These are phyloP conservation scores for Allophyes oxyacanthae DNA, from an alignment of 2,888 invertebrate genomes.

Conservation along the genomic window DNA sequence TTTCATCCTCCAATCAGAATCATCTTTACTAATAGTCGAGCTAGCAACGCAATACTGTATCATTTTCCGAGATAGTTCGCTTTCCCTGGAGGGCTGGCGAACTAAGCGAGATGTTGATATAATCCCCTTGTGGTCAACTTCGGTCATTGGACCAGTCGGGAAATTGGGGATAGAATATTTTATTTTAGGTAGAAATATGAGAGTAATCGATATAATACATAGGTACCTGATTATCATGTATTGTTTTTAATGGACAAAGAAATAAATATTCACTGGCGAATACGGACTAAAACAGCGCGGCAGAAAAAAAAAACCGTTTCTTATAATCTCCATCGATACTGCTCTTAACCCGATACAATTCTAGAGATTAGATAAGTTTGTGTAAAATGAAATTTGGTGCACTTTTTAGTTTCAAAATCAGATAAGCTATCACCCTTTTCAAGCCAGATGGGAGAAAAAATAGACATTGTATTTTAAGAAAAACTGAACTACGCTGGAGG, in stretches of 20 bases:
- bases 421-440: slow-evolving; percentile 14
- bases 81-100: slow-evolving; percentile 22
- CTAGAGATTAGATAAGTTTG: slow-evolving; percentile 35
- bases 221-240: too few relatives aligned
- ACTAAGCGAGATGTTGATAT: slow-evolving; percentile 46
- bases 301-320: slow-evolving; percentile 14
- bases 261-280: too few relatives aligned
- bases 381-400: slow-evolving; percentile 5
- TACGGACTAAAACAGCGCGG: too few relatives aligned
- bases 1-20: too few relatives aligned
- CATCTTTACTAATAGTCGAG: slow-evolving; percentile 15
- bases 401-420: slow-evolving; percentile 23
- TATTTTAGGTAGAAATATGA: too few relatives aligned
- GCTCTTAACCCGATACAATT: slow-evolving; percentile 23
- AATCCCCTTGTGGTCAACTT: slow-evolving; percentile 36
- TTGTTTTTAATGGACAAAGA: slow-evolving; percentile 1
- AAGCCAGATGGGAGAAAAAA: neutral
- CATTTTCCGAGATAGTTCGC: slow-evolving; percentile 36
- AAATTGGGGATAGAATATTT: slow-evolving; percentile 3
- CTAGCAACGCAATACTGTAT: slow-evolving; percentile 24
- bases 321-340: slow-evolving; percentile 28
- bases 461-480: too few relatives aligned
- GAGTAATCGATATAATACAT: too few relatives aligned
- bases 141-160: slow-evolving; percentile 9
- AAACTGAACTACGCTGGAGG: too few relatives aligned